A percentile compares a stretch with the other conserved stretches of the same genome.
These are phyloP conservation scores for Acanthacorydalis orientalis DNA, from an alignment of 2,888 invertebrate genomes.

Conservation along the genomic window DNA sequence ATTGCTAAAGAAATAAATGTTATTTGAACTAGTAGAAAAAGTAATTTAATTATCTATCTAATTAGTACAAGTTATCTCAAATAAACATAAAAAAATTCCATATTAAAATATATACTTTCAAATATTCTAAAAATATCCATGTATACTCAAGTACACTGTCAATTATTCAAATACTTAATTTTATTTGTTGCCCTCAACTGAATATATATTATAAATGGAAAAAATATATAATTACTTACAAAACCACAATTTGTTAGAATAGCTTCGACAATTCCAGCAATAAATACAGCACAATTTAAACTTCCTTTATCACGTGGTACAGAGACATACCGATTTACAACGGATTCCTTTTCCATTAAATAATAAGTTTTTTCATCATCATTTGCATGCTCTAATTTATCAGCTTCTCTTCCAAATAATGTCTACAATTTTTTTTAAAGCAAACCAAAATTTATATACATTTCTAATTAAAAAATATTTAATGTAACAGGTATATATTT, in stretches of 20 bases:
- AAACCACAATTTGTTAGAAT: constrained; percentile 88
- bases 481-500: no score
- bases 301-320: constrained; percentile 96
- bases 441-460: background rate
- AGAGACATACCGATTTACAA: constrained; percentile 92
- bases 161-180: no score
- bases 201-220: background rate
- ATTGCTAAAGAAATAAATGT: no score
- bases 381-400: constrained; percentile 95
- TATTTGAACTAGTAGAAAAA: no score
- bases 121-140: no score
- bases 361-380: constrained; percentile 97
- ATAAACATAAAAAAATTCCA: no score
- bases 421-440: constrained; percentile 36
- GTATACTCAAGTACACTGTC: no score
- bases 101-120: no score
- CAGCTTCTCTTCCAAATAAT: constrained; percentile 94
- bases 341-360: constrained; percentile 93
- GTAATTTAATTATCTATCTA: no score
- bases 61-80: no score
- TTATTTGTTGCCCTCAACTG: background rate
- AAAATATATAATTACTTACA: constrained; percentile 48
- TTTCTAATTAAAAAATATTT: background rate
- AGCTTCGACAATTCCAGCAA: constrained; percentile 94
- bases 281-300: constrained; percentile 95